phyloP scores from a whole-genome alignment of 2,797 vertebrate species.

The Pipistrellus pipistrellus region DNA sequence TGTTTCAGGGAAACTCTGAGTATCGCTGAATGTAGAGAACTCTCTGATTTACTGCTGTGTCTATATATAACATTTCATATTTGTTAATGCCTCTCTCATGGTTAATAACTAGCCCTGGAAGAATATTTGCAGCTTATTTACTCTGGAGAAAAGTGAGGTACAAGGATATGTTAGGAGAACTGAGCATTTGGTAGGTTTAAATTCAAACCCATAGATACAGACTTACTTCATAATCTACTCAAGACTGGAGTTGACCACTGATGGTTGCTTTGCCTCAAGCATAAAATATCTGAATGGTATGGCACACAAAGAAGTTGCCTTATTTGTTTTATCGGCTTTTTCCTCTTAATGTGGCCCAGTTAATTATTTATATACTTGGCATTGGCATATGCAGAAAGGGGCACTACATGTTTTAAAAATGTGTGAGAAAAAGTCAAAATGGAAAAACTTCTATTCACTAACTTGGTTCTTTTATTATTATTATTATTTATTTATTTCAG shows the following conservation, averaged over 20 bases:
- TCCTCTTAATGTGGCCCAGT: background rate
- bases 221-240: background rate
- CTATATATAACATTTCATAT: conserved; percentile 44
- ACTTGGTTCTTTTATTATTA: background rate
- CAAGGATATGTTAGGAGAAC: background rate
- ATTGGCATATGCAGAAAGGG: background rate
- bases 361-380: background rate
- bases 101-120: conserved; percentile 50
- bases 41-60: conserved; percentile 8
- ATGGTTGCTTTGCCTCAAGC: background rate
- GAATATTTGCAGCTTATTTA: conserved; percentile 24
- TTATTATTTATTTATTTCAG: background rate
- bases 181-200: background rate
- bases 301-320: background rate
- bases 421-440: background rate
- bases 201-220: background rate
- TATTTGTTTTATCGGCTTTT: background rate
- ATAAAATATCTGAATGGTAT: background rate
- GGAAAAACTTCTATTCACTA: background rate
- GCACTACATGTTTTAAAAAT: background rate
- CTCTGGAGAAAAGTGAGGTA: background rate
- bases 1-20: background rate
- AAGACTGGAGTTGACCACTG: background rate
- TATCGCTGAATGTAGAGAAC: background rate
- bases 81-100: conserved; percentile 19